Base-by-base conservation (phyloP, 2,797 vertebrate species). In the Hydrolagus colliei region DNA sequence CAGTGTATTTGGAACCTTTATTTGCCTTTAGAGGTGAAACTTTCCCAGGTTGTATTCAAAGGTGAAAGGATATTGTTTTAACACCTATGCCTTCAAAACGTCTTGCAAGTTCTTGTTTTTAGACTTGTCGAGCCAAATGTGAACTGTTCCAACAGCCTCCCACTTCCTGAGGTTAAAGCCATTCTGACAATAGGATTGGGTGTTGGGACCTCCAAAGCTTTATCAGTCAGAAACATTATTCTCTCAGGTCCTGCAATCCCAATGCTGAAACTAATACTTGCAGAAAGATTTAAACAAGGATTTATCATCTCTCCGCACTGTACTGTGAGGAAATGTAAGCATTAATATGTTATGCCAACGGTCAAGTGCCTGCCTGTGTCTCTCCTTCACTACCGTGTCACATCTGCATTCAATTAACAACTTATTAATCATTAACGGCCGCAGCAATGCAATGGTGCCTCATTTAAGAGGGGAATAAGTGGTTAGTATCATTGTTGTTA, bases 401-500 rank as follows among this genome's bases (percentile, higher is more conserved):
- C 65, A 20, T n/a, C 18, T n/a, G 32, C 65, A 67, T 84, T 84
- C 41, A 68, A 84, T 18, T 71, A 71, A 41, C 35, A 18, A 16
- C 63, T 65, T 27, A 16, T 32, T 35, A 14, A 63, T 65, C 22
- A 7, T 82, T 82, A 20, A 82, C 35, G 12, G 6, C 22, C 16
- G 67, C 11, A 20, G 16, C 65, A 82, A 71, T 27, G 16, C 65
- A 82, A 71, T 27, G 32, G 41, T 61, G 8, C 41, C 20, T 82
- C 68, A 35, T 35, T 84, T 84, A 63, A 84, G 65, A 20, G 41
- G 41, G 79, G 27, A 84, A 52, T 77, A 77, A 77, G 18, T 52
- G 41, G 41, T 20, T 61, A 7, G 6, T n/a, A 2, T 12, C 35
- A 35, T 20, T 65, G 32, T 35, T 84, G 79, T 67, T 80, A 35